Conservation (phyloP, 2,797 vertebrate species). For the Acrossocheilus wenchowensis region DNA sequence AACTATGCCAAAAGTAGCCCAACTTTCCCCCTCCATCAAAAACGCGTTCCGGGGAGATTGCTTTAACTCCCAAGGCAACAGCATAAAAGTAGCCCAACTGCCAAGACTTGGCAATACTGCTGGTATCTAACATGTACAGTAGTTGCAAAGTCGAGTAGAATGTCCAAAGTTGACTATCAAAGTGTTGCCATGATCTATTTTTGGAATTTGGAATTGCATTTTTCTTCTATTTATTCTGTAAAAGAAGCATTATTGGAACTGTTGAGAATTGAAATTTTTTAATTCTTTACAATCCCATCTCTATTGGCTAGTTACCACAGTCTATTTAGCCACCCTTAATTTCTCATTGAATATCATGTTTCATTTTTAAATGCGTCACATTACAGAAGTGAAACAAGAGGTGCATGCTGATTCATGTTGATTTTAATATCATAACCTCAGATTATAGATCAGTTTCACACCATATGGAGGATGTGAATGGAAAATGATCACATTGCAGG, state of each 20-base stretch:
- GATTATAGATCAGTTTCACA: neutral
- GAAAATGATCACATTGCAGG: slow-evolving; percentile 5
- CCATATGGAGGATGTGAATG: neutral
- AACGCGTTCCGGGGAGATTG: neutral
- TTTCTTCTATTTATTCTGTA: neutral
- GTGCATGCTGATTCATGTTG: neutral
- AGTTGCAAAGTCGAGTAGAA: neutral
- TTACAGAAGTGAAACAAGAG: neutral
- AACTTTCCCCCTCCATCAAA: neutral
- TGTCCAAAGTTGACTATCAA: neutral
- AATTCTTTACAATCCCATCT: neutral
- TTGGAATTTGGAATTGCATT: neutral
- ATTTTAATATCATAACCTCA: neutral
- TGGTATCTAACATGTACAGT: neutral
- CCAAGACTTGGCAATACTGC: neutral
- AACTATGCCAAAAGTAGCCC: neutral
- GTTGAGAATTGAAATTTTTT: neutral
- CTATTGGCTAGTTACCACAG: neutral
- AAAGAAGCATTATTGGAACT: neutral
- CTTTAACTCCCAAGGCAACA: neutral
- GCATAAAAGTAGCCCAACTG: neutral
- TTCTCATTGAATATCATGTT: neutral
- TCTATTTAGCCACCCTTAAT: neutral
- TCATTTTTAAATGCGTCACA: neutral
- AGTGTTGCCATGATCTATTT: neutral